Percentiles rank a stretch among this genome's conserved stretches.
Conservation (phyloP, 2,888 invertebrate species). For the Zeuzera pyrina region DNA sequence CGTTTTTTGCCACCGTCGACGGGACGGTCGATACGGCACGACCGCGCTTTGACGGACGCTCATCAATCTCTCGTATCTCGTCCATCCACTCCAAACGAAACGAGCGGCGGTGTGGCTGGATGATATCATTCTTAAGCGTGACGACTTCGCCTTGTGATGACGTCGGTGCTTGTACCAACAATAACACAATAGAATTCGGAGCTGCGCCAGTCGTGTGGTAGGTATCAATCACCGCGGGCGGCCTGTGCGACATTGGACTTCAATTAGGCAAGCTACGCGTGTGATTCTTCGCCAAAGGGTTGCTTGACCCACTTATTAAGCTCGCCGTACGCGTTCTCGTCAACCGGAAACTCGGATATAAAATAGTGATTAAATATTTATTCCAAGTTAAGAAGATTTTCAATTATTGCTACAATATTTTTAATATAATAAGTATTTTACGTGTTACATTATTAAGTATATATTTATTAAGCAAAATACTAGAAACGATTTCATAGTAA, state of each 20-base stretch:
- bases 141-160: conserved; percentile 19
- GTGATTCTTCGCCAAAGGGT: conserved; percentile 61
- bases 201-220: conserved; percentile 45
- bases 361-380: conserved; percentile 45
- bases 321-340: conserved; percentile 42
- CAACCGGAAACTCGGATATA: conserved; percentile 43
- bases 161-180: conserved; percentile 49
- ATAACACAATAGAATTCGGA: conserved; percentile 65
- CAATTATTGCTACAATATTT: not conserved
- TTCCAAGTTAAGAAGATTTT: conserved; percentile 9
- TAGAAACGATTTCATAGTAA: too few relatives aligned
- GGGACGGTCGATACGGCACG: conserved; percentile 30
- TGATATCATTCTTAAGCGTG: conserved; percentile 42
- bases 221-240: conserved; percentile 70
- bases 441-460: too few relatives aligned
- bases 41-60: conserved; percentile 24
- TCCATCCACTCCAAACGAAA: conserved; percentile 30
- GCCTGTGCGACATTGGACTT: conserved; percentile 69
- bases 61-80: conserved; percentile 45
- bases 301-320: conserved; percentile 67
- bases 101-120: conserved; percentile 26
- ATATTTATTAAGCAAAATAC: too few relatives aligned
- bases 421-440: too few relatives aligned
- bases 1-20: conserved; percentile 39
- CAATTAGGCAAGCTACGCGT: conserved; percentile 68